Evolutionary conservation across 2,888 invertebrate genomes (phyloP).

Genomic region (Hirtodrosophila cameraria): DNA sequence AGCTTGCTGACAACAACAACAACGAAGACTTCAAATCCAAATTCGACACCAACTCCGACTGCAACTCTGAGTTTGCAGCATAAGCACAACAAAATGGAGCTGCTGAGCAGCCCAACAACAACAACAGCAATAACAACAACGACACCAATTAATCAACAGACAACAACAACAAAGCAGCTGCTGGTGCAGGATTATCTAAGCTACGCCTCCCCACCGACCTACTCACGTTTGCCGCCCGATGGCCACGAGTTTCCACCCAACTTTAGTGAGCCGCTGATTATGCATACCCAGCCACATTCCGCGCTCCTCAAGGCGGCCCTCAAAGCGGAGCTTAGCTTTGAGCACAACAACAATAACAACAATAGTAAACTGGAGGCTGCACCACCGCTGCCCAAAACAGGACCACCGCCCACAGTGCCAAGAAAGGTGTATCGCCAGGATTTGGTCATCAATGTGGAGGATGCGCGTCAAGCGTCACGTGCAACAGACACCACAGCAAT

Average conservation of each 20-base stretch:
- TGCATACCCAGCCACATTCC: conserved; percentile 72
- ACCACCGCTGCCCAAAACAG: conserved; percentile 83
- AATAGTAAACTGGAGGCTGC: conserved; percentile 55
- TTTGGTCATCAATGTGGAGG: conserved; percentile 82
- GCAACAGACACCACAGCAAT: conserved; percentile 21
- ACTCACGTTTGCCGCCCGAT: conserved; percentile 84
- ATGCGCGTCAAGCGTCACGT: conserved; percentile 61
- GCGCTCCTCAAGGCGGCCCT: conserved; percentile 48
- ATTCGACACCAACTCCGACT: conserved; percentile 3
- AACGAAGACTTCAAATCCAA: conserved; percentile 18
- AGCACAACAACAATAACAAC: conserved; percentile 38
- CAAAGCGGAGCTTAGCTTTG: conserved; percentile 50
- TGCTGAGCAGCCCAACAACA: conserved; percentile 74
- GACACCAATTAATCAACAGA: conserved; percentile 55
- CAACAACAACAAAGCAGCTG: conserved; percentile 76
- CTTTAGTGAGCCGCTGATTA: conserved; percentile 83
- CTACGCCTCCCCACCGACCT: conserved; percentile 82
- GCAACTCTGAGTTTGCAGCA: conserved; percentile 24
- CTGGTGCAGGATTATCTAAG: conserved; percentile 83
- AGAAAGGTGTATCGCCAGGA: conserved; percentile 83
- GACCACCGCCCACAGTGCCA: conserved; percentile 82
- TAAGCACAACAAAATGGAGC: conserved; percentile 80
- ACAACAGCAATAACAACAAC: conserved; percentile 39
- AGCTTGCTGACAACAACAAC: conserved; percentile 13
- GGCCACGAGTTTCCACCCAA: conserved; percentile 84